Evolutionary conservation across 35 echinoderm and acorn worm genomes (phyloP).

Genomic region (Heliocidaris erythrogramma): DNA sequence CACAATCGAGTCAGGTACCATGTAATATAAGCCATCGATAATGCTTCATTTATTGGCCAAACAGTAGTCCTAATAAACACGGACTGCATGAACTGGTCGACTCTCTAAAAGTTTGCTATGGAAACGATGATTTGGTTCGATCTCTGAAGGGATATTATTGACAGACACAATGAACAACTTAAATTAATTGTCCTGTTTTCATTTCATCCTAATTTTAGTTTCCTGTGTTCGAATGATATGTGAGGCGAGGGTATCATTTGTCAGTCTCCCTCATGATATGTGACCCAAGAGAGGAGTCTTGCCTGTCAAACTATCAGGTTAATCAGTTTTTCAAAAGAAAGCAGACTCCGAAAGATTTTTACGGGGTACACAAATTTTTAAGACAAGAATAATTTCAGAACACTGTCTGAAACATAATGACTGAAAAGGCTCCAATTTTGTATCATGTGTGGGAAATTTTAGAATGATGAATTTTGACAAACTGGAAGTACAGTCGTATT

Average conservation of each 20-base stretch:
- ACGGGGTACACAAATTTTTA: not conserved
- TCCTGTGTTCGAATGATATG: not conserved
- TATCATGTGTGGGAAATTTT: not conserved
- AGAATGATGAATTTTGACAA: not conserved
- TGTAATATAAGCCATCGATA: not conserved
- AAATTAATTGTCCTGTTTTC: slow-evolving; percentile 18
- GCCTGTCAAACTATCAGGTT: slow-evolving; percentile 9
- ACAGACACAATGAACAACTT: slow-evolving; percentile 4
- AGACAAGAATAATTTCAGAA: not conserved
- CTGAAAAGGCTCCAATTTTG: not conserved
- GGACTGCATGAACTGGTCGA: not conserved
- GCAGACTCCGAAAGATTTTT: not conserved
- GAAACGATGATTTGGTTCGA: slow-evolving; percentile 1
- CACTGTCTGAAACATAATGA: not conserved
- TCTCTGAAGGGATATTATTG: not conserved
- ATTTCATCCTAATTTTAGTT: slow-evolving; percentile 12
- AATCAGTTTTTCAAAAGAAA: slow-evolving; percentile 1
- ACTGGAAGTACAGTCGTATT: not conserved
- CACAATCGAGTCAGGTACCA: not conserved
- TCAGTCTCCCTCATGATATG: not conserved
- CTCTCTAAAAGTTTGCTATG: not conserved
- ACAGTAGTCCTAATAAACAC: slow-evolving; percentile 1
- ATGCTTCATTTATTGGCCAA: slow-evolving; percentile 17
- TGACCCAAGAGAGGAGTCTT: not conserved
- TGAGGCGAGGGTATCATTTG: not conserved